Conservation (phyloP, 2,888 invertebrate species). For the Metacarcinus magister region DNA sequence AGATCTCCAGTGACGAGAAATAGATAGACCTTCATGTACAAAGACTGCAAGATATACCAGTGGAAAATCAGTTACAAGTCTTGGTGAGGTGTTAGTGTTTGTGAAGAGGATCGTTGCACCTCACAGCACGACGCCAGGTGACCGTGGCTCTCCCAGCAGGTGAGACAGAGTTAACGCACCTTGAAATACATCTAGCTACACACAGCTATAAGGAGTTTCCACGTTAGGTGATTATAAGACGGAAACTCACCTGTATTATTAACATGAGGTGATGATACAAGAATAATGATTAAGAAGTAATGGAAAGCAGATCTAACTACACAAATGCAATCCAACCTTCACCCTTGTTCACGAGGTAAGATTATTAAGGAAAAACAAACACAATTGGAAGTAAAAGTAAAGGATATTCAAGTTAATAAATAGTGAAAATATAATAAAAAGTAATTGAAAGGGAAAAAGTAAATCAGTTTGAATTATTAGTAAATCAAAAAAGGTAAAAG, state of each 20-base stretch:
- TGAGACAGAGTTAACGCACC: background rate
- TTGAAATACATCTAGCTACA: background rate
- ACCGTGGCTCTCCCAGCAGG: background rate
- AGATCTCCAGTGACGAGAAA: background rate
- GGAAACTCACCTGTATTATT: background rate
- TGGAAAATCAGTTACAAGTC: background rate
- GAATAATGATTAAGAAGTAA: background rate
- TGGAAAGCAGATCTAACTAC: background rate
- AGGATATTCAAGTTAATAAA: background rate
- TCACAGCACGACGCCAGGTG: background rate
- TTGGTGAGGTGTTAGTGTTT: background rate
- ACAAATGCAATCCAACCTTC: too few species aligned
- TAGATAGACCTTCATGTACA: background rate
- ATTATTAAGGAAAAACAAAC: background rate
- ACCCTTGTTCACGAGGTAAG: constrained; percentile 2
- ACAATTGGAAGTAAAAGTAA: background rate
- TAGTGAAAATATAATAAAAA: background rate
- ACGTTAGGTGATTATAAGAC: too few species aligned
- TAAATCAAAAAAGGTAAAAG: background rate
- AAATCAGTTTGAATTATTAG: background rate
- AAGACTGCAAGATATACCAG: background rate
- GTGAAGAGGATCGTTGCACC: background rate
- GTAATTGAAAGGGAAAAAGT: background rate
- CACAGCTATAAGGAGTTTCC: too few species aligned
- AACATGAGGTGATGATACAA: background rate